These are phyloP conservation scores for Venturia canescens DNA, from an alignment of 1,140 invertebrate genomes.

Conservation along the genomic window DNA sequence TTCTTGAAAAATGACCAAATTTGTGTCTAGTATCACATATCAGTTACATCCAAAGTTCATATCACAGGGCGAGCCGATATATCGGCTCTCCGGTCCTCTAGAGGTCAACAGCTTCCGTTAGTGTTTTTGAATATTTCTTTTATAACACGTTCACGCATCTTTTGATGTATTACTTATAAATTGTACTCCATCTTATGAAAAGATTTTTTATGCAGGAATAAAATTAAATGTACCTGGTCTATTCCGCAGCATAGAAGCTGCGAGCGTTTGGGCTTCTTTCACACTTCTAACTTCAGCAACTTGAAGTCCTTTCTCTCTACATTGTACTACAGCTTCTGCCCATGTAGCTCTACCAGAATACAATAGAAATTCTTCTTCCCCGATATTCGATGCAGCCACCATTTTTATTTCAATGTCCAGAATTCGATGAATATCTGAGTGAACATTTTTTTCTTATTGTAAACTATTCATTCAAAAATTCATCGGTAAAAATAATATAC, in stretches of 20 bases:
- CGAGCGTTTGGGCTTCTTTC: slow-evolving; percentile 45
- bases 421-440: slow-evolving; percentile 7
- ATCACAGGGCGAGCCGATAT: too few species aligned
- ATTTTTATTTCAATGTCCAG: slow-evolving; percentile 32
- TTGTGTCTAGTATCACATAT: too few species aligned
- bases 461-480: not conserved
- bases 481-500: too few species aligned
- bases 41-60: too few species aligned
- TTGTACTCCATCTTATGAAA: too few species aligned
- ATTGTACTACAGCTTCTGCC: slow-evolving; percentile 55
- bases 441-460: not conserved
- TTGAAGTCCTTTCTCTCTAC: slow-evolving; percentile 52
- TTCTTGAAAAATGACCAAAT: too few species aligned
- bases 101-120: too few species aligned
- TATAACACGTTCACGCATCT: too few species aligned
- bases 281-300: slow-evolving; percentile 55
- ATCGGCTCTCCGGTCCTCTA: too few species aligned
- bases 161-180: too few species aligned
- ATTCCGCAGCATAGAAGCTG: slow-evolving; percentile 52
- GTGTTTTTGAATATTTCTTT: too few species aligned
- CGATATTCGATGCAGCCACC: slow-evolving; percentile 23
- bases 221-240: slow-evolving; percentile 60
- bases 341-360: slow-evolving; percentile 53
- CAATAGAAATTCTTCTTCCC: slow-evolving; percentile 51
- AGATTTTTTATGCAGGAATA: too few species aligned